Base-by-base conservation (phyloP, 2,797 vertebrate species). In the Halcyon chelicuti region DNA sequence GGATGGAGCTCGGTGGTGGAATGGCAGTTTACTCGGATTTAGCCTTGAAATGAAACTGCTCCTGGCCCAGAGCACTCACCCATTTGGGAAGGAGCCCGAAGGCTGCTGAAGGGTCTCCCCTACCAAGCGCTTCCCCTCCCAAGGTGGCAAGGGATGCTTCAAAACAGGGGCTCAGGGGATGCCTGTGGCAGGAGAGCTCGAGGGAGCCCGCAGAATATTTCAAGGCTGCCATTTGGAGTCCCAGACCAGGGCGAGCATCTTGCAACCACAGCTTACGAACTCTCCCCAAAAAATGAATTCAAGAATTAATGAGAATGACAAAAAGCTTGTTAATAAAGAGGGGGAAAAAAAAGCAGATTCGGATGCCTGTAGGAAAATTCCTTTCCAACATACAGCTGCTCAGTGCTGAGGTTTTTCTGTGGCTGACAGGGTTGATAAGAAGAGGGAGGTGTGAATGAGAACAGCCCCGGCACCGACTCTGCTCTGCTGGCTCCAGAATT, bases 381-480 rank as follows among this genome's bases (percentile, higher is more conserved):
- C 15, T 78, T 92, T 82, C 85, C 81, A 75, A 73, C 3, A 39
- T 73, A 52, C 63, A 91, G 93, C 90, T 91, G 82, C 25, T 94
- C 78, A 62, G 66, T 1, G 3, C 26, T 14, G 76, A 76, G 72
- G 55, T 42, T 83, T 88, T 71, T 75, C 1, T 0, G 84, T 52
- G 46, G 76, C 71, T 91, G 91, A 72, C 78, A 74, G 72, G 57
- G 81, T 28, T 91, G 91, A 86, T 67, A 49, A 67, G 83, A 87
- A 81, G 81, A 80, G 13, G 60, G 70, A 83, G 25, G 67, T 86
- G 76, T 87, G 94, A 93, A 87, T 60, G 76, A 86, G 83, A 88
- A 89, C 75, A 84, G 76, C 63, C 91, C 54, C 6, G 0, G 84
- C 62, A 75, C 49, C 75, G 62, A 66, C 46, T 74, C 61, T 0